Conservation (phyloP, 2,113 vertebrate species). For the Odontophorus gujanensis region DNA sequence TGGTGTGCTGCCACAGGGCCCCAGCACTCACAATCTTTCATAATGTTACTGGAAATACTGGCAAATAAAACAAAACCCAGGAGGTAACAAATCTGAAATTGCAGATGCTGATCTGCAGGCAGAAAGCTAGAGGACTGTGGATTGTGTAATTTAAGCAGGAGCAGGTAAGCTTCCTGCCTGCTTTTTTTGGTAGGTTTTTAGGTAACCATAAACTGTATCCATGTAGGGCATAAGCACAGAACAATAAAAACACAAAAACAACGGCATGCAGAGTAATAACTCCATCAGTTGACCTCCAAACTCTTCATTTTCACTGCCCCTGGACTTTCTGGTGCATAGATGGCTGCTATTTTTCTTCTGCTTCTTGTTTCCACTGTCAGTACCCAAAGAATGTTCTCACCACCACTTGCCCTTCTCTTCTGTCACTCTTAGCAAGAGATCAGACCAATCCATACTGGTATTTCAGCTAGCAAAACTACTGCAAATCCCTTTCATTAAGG, state of each 20-base stretch:
- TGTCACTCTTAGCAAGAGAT: not conserved
- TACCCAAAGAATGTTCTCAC: not conserved
- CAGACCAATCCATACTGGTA: not conserved
- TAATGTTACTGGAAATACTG: not conserved
- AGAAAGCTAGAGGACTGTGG: not conserved
- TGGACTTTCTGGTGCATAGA: not conserved
- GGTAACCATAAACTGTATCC: not conserved
- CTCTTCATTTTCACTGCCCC: not conserved
- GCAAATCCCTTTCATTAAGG: not conserved
- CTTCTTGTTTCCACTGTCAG: not conserved
- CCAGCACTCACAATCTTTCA: not conserved
- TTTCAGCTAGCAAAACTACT: not conserved
- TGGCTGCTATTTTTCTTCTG: not conserved
- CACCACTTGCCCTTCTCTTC: not conserved
- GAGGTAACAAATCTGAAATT: not conserved
- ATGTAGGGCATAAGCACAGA: not conserved
- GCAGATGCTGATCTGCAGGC: not conserved
- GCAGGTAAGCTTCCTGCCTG: not conserved
- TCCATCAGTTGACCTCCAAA: not conserved
- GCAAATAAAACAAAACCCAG: not conserved
- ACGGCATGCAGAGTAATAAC: rapidly evolving
- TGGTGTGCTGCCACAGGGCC: not conserved
- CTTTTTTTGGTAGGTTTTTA: not conserved
- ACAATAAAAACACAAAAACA: not conserved
- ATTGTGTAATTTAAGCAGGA: not conserved